These are phyloP conservation scores for Amiota minor DNA, from an alignment of 2,888 invertebrate species.

Conservation along the genomic window DNA sequence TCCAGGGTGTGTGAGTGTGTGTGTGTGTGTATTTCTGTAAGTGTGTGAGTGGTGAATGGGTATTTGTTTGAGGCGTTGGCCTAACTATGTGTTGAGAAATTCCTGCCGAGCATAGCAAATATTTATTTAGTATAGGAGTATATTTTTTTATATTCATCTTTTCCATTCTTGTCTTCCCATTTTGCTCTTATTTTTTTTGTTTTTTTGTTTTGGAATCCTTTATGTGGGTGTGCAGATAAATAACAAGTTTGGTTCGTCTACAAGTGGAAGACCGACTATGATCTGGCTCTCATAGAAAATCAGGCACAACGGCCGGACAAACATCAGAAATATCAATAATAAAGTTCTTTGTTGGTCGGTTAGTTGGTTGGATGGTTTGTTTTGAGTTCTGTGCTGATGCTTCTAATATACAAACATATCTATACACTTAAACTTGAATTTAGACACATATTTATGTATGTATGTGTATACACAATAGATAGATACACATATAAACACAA, in stretches of 20 bases:
- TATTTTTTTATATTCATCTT: too few species aligned
- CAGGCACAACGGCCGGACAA: conserved; percentile 35
- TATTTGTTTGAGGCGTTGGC: conserved; percentile 31
- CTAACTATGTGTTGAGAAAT: conserved; percentile 57
- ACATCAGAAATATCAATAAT: too few species aligned
- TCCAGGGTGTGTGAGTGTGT: conserved; percentile 39
- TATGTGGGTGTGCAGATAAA: conserved; percentile 47
- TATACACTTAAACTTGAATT: conserved; percentile 5
- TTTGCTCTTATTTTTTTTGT: neutral
- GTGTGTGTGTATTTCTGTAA: conserved; percentile 32
- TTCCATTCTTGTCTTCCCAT: too few species aligned
- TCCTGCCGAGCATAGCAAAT: conserved; percentile 65
- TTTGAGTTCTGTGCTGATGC: neutral
- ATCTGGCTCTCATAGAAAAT: conserved; percentile 24
- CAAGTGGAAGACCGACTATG: too few species aligned
- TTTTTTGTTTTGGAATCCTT: neutral
- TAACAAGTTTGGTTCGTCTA: too few species aligned
- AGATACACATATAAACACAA: too few species aligned
- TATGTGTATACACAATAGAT: neutral
- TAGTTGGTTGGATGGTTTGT: too few species aligned
- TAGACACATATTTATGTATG: neutral
- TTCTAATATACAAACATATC: conserved; percentile 18
- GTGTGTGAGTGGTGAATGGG: conserved; percentile 42
- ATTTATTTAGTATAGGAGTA: conserved; percentile 59
- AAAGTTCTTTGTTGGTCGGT: too few species aligned